These are phyloP conservation scores for Halichoerus grypus DNA, from an alignment of 2,113 vertebrate species.

Conservation along the genomic window DNA sequence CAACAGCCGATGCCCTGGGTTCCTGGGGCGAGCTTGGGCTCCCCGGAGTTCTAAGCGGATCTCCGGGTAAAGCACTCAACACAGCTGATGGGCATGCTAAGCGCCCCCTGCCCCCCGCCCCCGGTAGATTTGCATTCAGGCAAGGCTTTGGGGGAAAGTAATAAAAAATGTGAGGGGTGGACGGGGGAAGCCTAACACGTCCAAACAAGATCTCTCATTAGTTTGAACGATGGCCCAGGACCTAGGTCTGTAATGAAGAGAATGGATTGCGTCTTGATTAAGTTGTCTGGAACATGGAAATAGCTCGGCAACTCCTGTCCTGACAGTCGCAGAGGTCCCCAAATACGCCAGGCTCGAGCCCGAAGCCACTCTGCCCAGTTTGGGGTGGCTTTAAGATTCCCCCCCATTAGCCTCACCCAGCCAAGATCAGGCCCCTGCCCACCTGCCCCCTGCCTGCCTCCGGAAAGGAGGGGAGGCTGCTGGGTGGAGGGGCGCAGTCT, in stretches of 20 bases:
- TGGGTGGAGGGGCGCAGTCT: background rate
- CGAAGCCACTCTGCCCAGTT: background rate
- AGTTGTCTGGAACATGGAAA: slow-evolving; percentile 49
- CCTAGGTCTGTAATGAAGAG: slow-evolving; percentile 58
- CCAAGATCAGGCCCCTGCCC: background rate
- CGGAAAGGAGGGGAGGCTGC: background rate
- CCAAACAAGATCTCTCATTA: slow-evolving; percentile 69
- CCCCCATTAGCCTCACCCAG: background rate
- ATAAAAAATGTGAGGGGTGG: slow-evolving; percentile 42
- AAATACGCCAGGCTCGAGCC: background rate
- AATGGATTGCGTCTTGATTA: slow-evolving; percentile 64
- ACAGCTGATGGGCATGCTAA: accelerated
- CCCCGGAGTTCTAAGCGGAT: background rate
- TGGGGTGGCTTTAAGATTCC: background rate
- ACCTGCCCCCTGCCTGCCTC: too few relatives aligned
- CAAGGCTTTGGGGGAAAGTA: background rate
- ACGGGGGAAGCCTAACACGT: background rate
- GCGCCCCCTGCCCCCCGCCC: background rate
- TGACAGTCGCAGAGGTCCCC: slow-evolving; percentile 43
- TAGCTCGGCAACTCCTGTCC: background rate
- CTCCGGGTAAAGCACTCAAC: background rate
- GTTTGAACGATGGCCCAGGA: slow-evolving; percentile 69
- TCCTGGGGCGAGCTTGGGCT: background rate
- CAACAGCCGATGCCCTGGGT: background rate
- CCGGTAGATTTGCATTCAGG: background rate